Conservation (phyloP, 2,797 vertebrate genomes). For the Liparis tanakae region DNA sequence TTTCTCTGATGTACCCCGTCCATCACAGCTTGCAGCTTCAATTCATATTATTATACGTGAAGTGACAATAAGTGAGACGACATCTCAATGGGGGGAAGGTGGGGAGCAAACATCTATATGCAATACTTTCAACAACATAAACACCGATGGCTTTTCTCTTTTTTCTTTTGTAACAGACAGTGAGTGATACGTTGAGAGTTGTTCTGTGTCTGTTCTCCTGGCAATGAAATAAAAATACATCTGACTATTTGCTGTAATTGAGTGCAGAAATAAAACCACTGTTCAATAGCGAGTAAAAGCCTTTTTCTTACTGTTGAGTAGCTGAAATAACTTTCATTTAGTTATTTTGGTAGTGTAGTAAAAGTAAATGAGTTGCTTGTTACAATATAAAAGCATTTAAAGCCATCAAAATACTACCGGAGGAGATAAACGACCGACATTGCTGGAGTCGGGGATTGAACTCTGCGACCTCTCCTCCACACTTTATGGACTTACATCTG, state of each 20-base stretch:
- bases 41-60: no score
- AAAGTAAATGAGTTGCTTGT: not conserved
- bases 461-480: constrained; percentile 47
- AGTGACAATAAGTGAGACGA: not conserved
- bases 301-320: not conserved
- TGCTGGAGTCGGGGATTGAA: constrained; percentile 36
- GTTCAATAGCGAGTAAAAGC: not conserved
- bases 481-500: constrained; percentile 37
- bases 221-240: not conserved
- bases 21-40: no score
- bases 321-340: not conserved
- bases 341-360: not conserved
- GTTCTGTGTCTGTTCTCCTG: not conserved
- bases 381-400: not conserved
- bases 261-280: not conserved
- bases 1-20: no score
- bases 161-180: not conserved
- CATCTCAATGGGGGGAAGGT: not conserved
- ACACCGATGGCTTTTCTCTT: not conserved
- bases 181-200: not conserved
- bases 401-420: constrained; percentile 14
- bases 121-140: not conserved
- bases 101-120: not conserved
- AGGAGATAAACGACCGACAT: constrained; percentile 25
- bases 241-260: not conserved